phyloP scores from a whole-genome alignment of 2,113 vertebrate genomes.

The Syngnathus typhle region DNA sequence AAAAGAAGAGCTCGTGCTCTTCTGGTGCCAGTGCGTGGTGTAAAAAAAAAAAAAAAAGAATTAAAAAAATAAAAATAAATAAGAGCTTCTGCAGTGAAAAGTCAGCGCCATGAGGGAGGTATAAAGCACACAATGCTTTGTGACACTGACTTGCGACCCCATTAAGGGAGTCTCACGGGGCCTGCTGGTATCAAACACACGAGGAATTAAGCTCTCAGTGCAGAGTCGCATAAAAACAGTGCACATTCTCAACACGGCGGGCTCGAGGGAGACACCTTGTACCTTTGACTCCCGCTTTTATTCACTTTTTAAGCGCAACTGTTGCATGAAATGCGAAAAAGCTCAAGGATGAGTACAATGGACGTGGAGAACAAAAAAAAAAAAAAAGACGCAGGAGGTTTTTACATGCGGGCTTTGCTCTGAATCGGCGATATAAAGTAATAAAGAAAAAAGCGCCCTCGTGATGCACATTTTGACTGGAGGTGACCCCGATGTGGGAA shows the following conservation, averaged over 20 bases:
- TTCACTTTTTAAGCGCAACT: not conserved
- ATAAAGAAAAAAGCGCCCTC: slow-evolving; percentile 17
- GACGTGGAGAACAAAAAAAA: slow-evolving; percentile 11
- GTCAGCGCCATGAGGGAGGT: slow-evolving; percentile 15
- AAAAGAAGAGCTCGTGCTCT: no score
- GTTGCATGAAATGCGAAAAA: slow-evolving; percentile 12
- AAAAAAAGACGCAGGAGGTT: not conserved
- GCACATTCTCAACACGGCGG: slow-evolving; percentile 53
- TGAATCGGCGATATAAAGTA: not conserved
- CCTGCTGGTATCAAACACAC: slow-evolving; percentile 33
- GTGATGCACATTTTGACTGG: slow-evolving; percentile 6
- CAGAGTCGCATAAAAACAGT: slow-evolving; percentile 47
- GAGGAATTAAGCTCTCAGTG: slow-evolving; percentile 36
- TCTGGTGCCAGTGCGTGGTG: slow-evolving; percentile 12
- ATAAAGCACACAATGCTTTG: slow-evolving; percentile 28
- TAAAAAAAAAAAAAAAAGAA: slow-evolving; percentile 1
- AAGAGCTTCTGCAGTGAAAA: slow-evolving; percentile 34
- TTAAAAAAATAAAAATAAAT: slow-evolving; percentile 20
- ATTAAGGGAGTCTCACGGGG: slow-evolving; percentile 47
- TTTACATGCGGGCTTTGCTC: slow-evolving; percentile 6
- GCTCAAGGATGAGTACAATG: not conserved
- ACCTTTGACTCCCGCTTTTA: slow-evolving; percentile 43
- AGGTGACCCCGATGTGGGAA: not conserved
- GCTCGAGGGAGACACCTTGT: slow-evolving; percentile 36
- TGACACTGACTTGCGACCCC: slow-evolving; percentile 50